Evolutionary conservation across 2,888 invertebrate species (phyloP).

Genomic region (Keiferia lycopersicella): DNA sequence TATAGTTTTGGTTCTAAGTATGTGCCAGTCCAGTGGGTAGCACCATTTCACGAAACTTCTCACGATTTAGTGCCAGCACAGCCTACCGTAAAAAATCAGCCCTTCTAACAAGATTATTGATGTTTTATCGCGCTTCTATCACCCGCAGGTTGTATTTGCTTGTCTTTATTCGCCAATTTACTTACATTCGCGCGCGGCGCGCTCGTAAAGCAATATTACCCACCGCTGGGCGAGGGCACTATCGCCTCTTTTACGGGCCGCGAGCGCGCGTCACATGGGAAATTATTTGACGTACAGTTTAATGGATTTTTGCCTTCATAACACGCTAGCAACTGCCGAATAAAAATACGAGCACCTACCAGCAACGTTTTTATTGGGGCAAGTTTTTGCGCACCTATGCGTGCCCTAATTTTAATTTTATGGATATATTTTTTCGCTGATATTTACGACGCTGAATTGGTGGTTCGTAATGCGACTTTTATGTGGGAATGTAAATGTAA

Average conservation of each 20-base stretch:
- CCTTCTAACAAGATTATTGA: slow-evolving; percentile 13
- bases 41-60: not conserved
- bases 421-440: slow-evolving; percentile 19
- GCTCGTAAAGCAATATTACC: slow-evolving; percentile 80
- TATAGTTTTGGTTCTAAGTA: no score
- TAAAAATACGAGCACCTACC: slow-evolving; percentile 64
- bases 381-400: slow-evolving; percentile 22
- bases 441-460: slow-evolving; percentile 22
- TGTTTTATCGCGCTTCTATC: slow-evolving; percentile 15
- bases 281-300: slow-evolving; percentile 81
- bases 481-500: not conserved
- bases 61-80: not conserved
- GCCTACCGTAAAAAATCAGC: slow-evolving; percentile 1
- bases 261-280: slow-evolving; percentile 80
- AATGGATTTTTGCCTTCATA: slow-evolving; percentile 81
- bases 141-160: slow-evolving; percentile 39
- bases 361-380: slow-evolving; percentile 44
- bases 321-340: slow-evolving; percentile 76
- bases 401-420: slow-evolving; percentile 30
- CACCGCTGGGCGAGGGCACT: slow-evolving; percentile 75
- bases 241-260: slow-evolving; percentile 81
- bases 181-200: slow-evolving; percentile 75
- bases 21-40: no score
- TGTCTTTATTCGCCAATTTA: slow-evolving; percentile 80
- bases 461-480: not conserved